Evolutionary conservation across 1,140 invertebrate species (phyloP), one percentile per base, ranked within the genome.

Genomic region (Tetramorium parvispinum): DNA sequence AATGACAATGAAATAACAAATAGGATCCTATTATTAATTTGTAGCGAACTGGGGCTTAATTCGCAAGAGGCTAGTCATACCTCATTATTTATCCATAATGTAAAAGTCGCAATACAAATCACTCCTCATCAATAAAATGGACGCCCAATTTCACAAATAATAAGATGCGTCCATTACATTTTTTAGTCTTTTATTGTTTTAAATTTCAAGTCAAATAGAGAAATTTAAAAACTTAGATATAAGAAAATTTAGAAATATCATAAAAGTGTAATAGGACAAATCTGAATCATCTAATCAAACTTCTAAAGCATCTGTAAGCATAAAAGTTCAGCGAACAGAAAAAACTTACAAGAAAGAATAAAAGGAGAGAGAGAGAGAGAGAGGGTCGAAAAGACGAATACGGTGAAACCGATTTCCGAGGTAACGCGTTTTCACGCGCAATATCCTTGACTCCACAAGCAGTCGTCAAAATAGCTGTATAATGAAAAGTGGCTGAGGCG

Each of bases 401-500:
- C 18, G 16, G n/a, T 57, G 11, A 78, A 37, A 24, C 43, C 18
- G 71, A 85, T 77, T 65, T 82, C 37, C 57, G n/a, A 63, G n/a
- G 71, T 43, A 49, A 63, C 43, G 57, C 43, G 1, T 51, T 85
- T 77, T 63, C 82, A 78, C 82, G 82, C 21, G 68, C 76, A 82
- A 87, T 81, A 82, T 71, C 57, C 66, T 75, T 81, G 21, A 68
- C 59, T 49, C 6, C 13, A 27, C 59, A 51, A 71, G 18, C 79
- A 51, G 37, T 57, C 66, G 7, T 10, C 6, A 43, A 86, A 85
- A 71, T 61, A 59, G 65, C 21, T 46, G 82, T 57, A 71, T 75
- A 88, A 82, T 87, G 51, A 68, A 87, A 82, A 82, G 51, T 63
- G 40, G 82, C 57, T 32, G n/a, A 59, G 55, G 13, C 27, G 55